Evolutionary conservation across 1,140 invertebrate genomes (phyloP).

Genomic region (Hermetia illucens): DNA sequence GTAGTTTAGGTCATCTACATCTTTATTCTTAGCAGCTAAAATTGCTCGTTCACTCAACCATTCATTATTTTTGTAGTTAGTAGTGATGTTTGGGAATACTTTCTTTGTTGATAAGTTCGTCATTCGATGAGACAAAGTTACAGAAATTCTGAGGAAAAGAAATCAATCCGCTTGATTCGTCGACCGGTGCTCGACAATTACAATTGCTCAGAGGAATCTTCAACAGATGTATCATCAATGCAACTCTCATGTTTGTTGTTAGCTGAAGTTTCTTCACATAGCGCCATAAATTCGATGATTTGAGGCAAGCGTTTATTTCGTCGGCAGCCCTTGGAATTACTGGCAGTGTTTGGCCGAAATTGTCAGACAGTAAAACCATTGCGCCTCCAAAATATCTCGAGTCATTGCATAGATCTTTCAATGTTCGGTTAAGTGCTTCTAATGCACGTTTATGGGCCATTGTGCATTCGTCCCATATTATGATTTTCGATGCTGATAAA

Average conservation of each 20-base stretch:
- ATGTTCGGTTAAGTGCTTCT: constrained; percentile 27
- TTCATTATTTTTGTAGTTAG: constrained; percentile 27
- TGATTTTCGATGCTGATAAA: constrained; percentile 11
- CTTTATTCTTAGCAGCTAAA: constrained; percentile 18
- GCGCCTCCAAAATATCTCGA: constrained; percentile 14
- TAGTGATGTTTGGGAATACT: constrained; percentile 24
- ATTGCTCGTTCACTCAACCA: constrained; percentile 21
- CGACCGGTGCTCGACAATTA: constrained; percentile 20
- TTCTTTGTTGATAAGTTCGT: constrained; percentile 22
- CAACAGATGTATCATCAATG: constrained; percentile 12
- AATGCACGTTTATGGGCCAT: constrained; percentile 28
- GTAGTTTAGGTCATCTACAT: too few relatives aligned
- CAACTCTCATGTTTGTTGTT: constrained; percentile 4
- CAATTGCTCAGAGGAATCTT: too few relatives aligned
- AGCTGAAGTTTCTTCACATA: not conserved
- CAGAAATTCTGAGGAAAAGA: too few relatives aligned
- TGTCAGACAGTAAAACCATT: constrained; percentile 11
- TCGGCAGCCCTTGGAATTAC: constrained; percentile 9
- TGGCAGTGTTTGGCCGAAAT: constrained; percentile 14
- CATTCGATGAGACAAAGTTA: constrained; percentile 13
- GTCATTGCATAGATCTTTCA: constrained; percentile 21
- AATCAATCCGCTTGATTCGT: too few relatives aligned
- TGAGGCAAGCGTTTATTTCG: constrained; percentile 5
- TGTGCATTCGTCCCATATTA: constrained; percentile 28
- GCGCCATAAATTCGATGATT: constrained; percentile 1